These are phyloP conservation scores for Hirundichthys speculiger DNA, from an alignment of 2,113 vertebrate species.

Conservation along the genomic window DNA sequence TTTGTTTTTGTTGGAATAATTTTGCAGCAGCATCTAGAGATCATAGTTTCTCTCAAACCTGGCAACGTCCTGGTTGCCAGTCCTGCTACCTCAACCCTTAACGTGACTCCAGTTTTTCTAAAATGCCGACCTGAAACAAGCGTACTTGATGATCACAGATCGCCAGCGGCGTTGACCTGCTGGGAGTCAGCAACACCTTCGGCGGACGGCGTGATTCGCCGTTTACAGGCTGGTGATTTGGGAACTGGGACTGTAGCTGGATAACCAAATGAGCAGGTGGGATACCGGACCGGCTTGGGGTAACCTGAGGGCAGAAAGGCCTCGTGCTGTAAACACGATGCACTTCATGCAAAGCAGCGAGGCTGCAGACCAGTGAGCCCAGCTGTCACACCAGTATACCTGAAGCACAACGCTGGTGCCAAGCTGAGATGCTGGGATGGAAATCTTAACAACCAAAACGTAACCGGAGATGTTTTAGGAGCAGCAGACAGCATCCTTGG, in stretches of 20 bases:
- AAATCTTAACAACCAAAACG: not conserved
- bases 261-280: conserved; percentile 64
- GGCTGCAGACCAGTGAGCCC: conserved; percentile 48
- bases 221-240: conserved; percentile 1
- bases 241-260: conserved; percentile 24
- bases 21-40: no score
- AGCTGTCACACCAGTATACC: conserved; percentile 35
- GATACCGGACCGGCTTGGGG: conserved; percentile 17
- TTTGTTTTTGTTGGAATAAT: no score
- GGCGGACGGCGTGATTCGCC: not conserved
- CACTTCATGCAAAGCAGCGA: conserved; percentile 75
- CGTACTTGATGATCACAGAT: no score
- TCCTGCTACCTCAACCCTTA: no score
- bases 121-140: no score
- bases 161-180: no score
- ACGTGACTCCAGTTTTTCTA: no score
- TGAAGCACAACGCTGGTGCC: conserved; percentile 11
- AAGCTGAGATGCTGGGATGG: not conserved
- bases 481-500: not conserved
- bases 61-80: no score
- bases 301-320: conserved; percentile 49
- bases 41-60: no score
- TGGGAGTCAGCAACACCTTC: no score
- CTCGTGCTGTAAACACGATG: conserved; percentile 68
- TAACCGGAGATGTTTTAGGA: not conserved